These are phyloP conservation scores for Marronus borbonicus DNA, from an alignment of 2,888 invertebrate species.

Conservation along the genomic window DNA sequence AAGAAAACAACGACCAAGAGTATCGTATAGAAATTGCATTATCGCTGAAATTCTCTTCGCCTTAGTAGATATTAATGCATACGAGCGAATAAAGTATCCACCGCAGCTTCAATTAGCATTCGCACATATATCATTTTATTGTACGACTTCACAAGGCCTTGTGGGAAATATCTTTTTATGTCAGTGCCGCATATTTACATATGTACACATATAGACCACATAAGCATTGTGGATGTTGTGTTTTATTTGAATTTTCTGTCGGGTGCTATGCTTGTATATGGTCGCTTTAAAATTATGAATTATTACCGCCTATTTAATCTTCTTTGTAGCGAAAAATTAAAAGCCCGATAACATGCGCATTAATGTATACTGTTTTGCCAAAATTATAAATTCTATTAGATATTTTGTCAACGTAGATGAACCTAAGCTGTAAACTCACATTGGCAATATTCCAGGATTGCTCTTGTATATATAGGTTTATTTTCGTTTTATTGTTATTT, in stretches of 20 bases:
- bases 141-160: constrained; percentile 26
- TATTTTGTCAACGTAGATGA: background rate
- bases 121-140: constrained; percentile 17
- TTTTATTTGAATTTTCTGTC: background rate
- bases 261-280: background rate
- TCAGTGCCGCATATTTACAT: background rate
- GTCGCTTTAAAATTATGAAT: too few relatives aligned
- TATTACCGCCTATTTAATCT: too few relatives aligned
- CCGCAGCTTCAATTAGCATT: constrained; percentile 9
- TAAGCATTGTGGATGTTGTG: background rate
- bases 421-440: background rate
- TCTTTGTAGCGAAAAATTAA: background rate
- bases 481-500: constrained; percentile 35
- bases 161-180: constrained; percentile 40
- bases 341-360: background rate
- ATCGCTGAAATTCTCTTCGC: background rate
- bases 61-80: background rate
- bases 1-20: background rate
- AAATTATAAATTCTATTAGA: background rate
- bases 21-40: background rate
- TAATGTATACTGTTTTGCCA: background rate
- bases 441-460: constrained; percentile 16
- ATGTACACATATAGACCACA: background rate
- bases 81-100: constrained; percentile 1
- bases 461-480: background rate